These are phyloP conservation scores for Enoplolaimus lenunculus DNA, from an alignment of 2,888 invertebrate species.

Conservation along the genomic window DNA sequence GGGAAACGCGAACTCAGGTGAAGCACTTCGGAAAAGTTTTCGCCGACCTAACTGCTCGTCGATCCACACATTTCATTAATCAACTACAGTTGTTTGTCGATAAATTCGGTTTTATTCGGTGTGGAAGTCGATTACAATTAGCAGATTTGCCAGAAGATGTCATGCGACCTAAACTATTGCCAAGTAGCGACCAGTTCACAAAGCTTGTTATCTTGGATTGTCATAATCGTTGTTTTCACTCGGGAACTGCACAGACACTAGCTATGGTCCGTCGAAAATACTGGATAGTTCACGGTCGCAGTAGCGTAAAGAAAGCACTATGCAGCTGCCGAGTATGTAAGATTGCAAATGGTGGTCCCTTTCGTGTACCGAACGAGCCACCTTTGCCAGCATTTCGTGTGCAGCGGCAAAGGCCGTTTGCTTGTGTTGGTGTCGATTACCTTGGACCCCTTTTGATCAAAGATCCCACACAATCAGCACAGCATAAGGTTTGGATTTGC, in stretches of 20 bases:
- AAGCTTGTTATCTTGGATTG: background rate
- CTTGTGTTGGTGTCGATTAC: slow-evolving; percentile 37
- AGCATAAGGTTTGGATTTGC: slow-evolving; percentile 33
- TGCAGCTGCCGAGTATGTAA: background rate
- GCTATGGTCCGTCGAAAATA: background rate
- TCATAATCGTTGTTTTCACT: slow-evolving; percentile 2
- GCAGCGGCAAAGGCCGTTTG: background rate
- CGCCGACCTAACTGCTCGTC: background rate
- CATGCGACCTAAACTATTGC: background rate
- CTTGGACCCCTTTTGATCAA: slow-evolving; percentile 38
- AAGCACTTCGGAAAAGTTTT: background rate
- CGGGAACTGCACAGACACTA: slow-evolving; percentile 1
- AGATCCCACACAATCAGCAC: slow-evolving; percentile 26
- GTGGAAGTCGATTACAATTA: background rate
- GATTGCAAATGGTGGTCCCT: background rate
- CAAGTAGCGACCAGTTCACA: slow-evolving; percentile 5
- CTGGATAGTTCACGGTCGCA: background rate
- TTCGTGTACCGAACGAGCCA: background rate
- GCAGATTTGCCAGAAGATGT: background rate
- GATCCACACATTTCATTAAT: background rate
- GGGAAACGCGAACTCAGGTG: background rate
- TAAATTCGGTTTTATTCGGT: background rate
- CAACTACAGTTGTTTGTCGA: background rate
- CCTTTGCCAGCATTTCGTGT: background rate
- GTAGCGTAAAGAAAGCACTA: background rate